Evolutionary conservation across 1,140 invertebrate species (phyloP).

Genomic region (Hirudo medicinalis): DNA sequence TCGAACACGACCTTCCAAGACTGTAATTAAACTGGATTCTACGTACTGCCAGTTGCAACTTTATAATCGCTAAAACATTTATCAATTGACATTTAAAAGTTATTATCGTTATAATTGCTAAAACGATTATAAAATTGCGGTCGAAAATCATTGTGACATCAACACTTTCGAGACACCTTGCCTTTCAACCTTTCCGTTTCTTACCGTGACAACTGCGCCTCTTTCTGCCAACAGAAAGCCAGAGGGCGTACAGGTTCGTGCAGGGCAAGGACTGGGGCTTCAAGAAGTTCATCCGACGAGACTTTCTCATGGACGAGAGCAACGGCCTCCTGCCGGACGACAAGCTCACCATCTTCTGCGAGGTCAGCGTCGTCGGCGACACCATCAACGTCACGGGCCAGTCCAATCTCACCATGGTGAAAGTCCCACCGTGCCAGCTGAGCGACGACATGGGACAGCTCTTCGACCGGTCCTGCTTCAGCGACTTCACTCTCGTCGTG

Average conservation of each 20-base stretch:
- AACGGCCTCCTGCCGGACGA: slow-evolving; percentile 95
- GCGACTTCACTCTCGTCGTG: slow-evolving; percentile 84
- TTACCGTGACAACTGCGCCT: too few species aligned
- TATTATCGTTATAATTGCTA: too few species aligned
- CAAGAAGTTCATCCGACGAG: slow-evolving; percentile 96
- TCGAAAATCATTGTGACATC: too few species aligned
- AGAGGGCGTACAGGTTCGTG: slow-evolving; percentile 90
- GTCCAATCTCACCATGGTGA: slow-evolving; percentile 49
- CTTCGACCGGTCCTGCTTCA: slow-evolving; percentile 90
- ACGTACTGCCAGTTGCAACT: too few species aligned
- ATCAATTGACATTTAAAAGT: too few species aligned
- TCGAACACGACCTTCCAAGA: too few species aligned
- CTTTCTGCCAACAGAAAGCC: slow-evolving; percentile 52
- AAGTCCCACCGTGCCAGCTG: slow-evolving; percentile 87
- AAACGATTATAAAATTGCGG: too few species aligned
- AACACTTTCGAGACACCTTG: too few species aligned
- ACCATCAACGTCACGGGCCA: slow-evolving; percentile 64
- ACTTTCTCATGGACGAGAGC: slow-evolving; percentile 92
- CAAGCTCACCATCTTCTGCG: slow-evolving; percentile 97
- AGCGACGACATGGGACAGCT: slow-evolving; percentile 81
- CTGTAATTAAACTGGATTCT: too few species aligned
- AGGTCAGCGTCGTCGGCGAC: slow-evolving; percentile 87
- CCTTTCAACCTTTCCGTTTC: too few species aligned
- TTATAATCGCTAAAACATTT: too few species aligned
- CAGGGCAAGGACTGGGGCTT: slow-evolving; percentile 99